A percentile compares a stretch with the other conserved stretches of the same genome.
Evolutionary conservation across 2,113 vertebrate genomes (phyloP).

Genomic region (Notarius quadriscutis): DNA sequence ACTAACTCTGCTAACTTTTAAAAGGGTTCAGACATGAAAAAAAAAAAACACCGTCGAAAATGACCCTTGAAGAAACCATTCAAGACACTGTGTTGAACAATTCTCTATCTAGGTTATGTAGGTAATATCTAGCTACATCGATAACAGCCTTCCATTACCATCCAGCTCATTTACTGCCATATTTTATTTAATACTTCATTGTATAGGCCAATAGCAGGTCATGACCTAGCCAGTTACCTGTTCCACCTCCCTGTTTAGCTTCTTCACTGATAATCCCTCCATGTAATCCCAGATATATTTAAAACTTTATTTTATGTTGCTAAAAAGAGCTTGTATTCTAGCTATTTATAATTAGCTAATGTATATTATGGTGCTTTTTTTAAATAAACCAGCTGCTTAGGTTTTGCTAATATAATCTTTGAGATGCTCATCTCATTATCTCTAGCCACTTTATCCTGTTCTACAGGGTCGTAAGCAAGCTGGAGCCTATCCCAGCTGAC

Average conservation of each 20-base stretch:
- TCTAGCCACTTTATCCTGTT: too few species aligned
- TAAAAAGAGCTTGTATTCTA: neutral
- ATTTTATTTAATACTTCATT: neutral
- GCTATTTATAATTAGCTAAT: neutral
- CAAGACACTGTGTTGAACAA: neutral
- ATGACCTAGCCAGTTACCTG: neutral
- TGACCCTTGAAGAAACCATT: neutral
- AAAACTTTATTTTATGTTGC: neutral
- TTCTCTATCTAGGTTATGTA: neutral
- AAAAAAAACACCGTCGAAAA: neutral
- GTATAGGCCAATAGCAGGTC: neutral
- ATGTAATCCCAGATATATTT: neutral
- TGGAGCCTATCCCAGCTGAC: too few species aligned
- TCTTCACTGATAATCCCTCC: neutral
- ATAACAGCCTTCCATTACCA: neutral
- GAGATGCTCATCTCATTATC: too few species aligned
- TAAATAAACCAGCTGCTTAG: neutral
- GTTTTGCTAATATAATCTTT: neutral
- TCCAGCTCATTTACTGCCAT: neutral
- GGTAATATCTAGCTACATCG: neutral
- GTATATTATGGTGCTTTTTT: neutral
- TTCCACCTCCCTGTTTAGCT: neutral
- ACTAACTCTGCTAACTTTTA: neutral
- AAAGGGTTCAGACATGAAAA: neutral
- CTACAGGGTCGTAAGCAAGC: too few species aligned